Evolutionary conservation across 2,113 vertebrate species (phyloP).

Genomic region (Aix galericulata): DNA sequence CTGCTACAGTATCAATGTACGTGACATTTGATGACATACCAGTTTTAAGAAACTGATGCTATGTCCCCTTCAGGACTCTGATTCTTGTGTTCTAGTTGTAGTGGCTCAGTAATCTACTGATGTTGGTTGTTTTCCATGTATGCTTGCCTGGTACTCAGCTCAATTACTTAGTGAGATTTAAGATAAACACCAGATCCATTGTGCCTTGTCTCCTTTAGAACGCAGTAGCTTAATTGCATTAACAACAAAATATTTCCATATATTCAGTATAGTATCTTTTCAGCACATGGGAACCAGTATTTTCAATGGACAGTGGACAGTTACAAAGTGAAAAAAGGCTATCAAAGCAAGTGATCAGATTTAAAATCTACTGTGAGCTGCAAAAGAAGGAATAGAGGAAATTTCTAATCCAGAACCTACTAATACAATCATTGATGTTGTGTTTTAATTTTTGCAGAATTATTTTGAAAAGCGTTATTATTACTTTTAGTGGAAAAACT

Average conservation of each 20-base stretch:
- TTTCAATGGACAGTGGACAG: neutral
- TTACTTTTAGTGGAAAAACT: neutral
- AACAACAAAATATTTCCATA: neutral
- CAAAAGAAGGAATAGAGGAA: neutral
- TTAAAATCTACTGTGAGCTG: neutral
- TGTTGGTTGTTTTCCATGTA: neutral
- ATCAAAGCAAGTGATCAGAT: neutral
- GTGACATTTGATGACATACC: neutral
- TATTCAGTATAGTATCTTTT: too few species aligned
- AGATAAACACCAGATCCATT: neutral
- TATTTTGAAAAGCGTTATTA: neutral
- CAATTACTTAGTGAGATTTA: neutral
- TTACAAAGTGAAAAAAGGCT: neutral
- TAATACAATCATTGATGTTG: neutral
- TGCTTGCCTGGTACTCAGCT: neutral
- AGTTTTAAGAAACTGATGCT: neutral
- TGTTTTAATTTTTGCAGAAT: neutral
- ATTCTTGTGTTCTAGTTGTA: neutral
- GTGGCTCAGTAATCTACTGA: neutral
- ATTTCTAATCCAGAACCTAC: neutral
- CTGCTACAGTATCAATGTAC: neutral
- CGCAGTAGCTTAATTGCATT: neutral
- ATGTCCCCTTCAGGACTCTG: neutral
- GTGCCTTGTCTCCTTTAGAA: neutral
- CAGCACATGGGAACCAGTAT: neutral